A percentile compares a stretch with the other conserved stretches of the same genome.
These are phyloP conservation scores for Diachasma alloeum DNA, from an alignment of 1,140 invertebrate species.

Conservation along the genomic window DNA sequence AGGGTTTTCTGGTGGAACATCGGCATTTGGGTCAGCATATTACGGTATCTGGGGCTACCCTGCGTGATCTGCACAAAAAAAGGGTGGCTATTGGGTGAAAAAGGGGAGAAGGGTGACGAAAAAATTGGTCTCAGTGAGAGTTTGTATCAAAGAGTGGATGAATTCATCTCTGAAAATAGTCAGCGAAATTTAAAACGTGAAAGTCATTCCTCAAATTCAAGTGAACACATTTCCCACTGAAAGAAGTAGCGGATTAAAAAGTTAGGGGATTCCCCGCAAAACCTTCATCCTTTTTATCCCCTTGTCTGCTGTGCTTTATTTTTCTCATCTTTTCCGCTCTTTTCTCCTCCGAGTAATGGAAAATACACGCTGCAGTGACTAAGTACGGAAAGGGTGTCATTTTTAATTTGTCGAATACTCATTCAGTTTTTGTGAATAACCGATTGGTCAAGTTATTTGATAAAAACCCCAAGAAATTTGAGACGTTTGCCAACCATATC, in stretches of 20 bases:
- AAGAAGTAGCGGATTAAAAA: conserved; percentile 1
- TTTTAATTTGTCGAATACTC: too few species aligned
- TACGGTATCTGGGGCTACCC: not conserved
- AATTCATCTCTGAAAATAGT: not conserved
- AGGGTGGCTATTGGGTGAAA: not conserved
- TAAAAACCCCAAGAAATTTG: too few species aligned
- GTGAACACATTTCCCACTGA: not conserved
- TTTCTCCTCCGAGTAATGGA: too few species aligned
- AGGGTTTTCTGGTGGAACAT: not conserved
- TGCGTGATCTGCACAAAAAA: not conserved
- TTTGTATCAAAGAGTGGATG: not conserved
- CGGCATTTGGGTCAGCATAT: not conserved
- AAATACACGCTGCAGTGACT: too few species aligned
- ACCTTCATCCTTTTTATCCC: conserved; percentile 26
- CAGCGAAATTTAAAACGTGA: too few species aligned
- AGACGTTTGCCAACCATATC: too few species aligned
- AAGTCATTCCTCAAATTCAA: not conserved
- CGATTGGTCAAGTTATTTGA: too few species aligned
- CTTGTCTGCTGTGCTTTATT: not conserved
- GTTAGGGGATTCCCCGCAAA: not conserved
- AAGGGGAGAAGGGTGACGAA: not conserved
- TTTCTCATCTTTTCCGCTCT: too few species aligned
- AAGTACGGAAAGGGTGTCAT: too few species aligned
- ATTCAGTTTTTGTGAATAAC: too few species aligned
- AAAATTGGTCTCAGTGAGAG: not conserved